Percentiles rank a stretch among this genome's conserved stretches.
phyloP scores from a whole-genome alignment of 2,888 invertebrate species.

The Pterobdella sp. region DNA sequence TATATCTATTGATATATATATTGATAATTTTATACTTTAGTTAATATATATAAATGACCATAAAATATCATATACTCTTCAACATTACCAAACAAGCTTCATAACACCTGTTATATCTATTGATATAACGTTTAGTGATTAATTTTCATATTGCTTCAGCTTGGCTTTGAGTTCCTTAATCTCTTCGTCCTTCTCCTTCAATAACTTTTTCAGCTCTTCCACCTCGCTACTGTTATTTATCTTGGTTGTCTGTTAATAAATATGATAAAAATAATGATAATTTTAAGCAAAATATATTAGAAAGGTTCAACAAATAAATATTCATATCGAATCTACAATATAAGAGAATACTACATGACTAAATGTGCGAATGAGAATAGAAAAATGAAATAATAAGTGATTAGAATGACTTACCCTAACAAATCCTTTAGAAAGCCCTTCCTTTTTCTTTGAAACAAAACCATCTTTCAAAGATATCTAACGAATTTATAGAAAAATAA shows the following conservation, averaged over 20 bases:
- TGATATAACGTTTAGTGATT: no score
- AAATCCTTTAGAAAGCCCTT: slow-evolving; percentile 21
- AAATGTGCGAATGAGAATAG: no score
- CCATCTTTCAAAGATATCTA: slow-evolving; percentile 65
- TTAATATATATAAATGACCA: no score
- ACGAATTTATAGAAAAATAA: not conserved
- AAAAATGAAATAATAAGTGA: not conserved
- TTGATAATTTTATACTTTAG: no score
- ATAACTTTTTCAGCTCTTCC: slow-evolving; percentile 5
- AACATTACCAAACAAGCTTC: no score
- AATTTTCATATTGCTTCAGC: slow-evolving; percentile 13
- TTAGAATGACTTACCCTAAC: no score
- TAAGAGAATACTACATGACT: not conserved
- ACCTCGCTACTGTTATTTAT: no score
- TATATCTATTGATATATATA: no score
- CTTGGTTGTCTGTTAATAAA: no score
- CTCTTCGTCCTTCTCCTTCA: slow-evolving; percentile 27
- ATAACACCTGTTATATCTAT: no score
- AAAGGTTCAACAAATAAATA: not conserved
- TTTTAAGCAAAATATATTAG: slow-evolving; percentile 1
- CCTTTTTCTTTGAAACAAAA: slow-evolving; percentile 42
- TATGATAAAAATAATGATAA: not conserved
- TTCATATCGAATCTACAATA: not conserved
- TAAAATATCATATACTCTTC: no score
- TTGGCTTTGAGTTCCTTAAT: slow-evolving; percentile 16